Conservation (phyloP, 2,797 vertebrate species). For the Melanotaenia parkinsoni region DNA sequence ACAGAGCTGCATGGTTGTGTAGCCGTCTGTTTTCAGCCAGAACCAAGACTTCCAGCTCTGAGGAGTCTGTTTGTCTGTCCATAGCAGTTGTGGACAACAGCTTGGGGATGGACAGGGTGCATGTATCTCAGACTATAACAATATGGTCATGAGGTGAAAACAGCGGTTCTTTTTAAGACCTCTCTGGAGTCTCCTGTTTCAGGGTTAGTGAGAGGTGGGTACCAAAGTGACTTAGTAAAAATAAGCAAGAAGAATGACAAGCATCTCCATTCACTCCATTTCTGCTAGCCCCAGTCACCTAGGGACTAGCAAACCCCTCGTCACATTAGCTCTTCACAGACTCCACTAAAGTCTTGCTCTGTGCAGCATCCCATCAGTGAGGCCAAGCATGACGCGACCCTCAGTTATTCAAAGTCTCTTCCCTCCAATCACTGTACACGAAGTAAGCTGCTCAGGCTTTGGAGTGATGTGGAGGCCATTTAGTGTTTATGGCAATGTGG, state of each 20-base stretch:
- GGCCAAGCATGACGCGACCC: conserved; percentile 45
- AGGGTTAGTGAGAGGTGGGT: conserved; percentile 78
- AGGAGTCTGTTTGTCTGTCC: conserved; percentile 44
- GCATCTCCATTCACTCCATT: conserved; percentile 67
- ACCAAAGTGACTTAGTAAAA: conserved; percentile 88
- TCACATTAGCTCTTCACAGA: conserved; percentile 66
- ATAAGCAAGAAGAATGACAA: conserved; percentile 78
- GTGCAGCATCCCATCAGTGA: conserved; percentile 50
- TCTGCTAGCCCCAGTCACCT: conserved; percentile 50
- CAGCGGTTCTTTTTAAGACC: conserved; percentile 70
- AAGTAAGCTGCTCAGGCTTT: conserved; percentile 57
- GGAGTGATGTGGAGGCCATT: conserved; percentile 49
- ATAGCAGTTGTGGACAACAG: conserved; percentile 25
- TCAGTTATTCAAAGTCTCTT: conserved; percentile 50
- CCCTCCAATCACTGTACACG: conserved; percentile 62
- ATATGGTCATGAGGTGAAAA: conserved; percentile 65
- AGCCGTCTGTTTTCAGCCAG: conserved; percentile 24
- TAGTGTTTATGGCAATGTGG: conserved; percentile 68
- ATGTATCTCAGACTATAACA: conserved; percentile 57
- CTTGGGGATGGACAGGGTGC: conserved; percentile 41
- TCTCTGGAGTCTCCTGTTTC: conserved; percentile 73
- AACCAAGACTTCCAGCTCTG: conserved; percentile 46
- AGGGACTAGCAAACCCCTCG: conserved; percentile 44
- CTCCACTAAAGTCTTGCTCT: conserved; percentile 53
- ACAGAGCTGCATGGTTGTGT: conserved; percentile 20